phyloP scores from a whole-genome alignment of 2,113 vertebrate genomes.

The Leptocoma aspasia region DNA sequence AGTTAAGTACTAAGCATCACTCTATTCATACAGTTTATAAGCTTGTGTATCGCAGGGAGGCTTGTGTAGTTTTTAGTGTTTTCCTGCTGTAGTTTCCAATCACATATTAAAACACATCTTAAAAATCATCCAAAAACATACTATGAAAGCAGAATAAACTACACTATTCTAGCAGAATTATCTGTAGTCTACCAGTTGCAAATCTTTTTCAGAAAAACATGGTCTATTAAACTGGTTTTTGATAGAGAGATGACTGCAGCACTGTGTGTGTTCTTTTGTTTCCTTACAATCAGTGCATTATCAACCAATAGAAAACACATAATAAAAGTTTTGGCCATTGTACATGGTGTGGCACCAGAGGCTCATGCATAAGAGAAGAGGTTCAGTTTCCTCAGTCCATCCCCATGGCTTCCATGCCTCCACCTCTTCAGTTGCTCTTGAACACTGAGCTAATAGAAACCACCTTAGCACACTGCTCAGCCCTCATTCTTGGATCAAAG shows the following conservation, averaged over 20 bases:
- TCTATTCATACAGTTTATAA: background rate
- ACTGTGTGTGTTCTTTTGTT: background rate
- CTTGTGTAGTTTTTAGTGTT: background rate
- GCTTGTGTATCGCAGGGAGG: background rate
- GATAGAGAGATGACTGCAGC: background rate
- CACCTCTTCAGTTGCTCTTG: background rate
- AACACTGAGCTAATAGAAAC: background rate
- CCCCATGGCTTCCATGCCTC: fast-evolving
- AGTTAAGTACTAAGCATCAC: background rate
- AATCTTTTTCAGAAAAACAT: background rate
- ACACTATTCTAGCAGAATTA: background rate
- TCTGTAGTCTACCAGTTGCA: background rate
- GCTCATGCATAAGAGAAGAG: background rate
- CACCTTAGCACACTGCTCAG: background rate
- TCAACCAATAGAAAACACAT: background rate
- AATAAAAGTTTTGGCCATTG: background rate
- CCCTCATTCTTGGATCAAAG: background rate
- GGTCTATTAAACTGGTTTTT: background rate
- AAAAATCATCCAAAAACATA: background rate
- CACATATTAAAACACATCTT: background rate
- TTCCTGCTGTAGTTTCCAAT: background rate
- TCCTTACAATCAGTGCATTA: background rate
- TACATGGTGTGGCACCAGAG: background rate
- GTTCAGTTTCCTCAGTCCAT: background rate
- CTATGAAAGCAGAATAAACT: background rate